These are phyloP conservation scores for Brachypodius melanocephalos DNA, from an alignment of 2,113 vertebrate species.

Conservation along the genomic window DNA sequence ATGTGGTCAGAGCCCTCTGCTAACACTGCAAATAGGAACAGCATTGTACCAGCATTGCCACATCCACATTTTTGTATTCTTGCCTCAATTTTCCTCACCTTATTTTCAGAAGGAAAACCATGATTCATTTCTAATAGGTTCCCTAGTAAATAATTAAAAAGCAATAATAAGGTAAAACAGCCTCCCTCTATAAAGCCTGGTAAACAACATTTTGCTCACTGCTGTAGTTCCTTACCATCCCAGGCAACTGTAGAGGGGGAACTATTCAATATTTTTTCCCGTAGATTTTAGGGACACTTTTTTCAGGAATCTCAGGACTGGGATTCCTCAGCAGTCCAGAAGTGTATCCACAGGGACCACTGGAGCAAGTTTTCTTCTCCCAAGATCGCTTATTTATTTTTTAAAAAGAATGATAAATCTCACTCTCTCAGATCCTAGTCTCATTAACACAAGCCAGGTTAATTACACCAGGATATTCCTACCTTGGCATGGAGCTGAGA, in stretches of 20 bases:
- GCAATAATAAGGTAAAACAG: neutral
- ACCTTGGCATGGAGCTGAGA: neutral
- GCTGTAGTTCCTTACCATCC: neutral
- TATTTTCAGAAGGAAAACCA: neutral
- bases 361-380: neutral
- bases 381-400: neutral
- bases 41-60: neutral
- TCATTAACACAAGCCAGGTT: neutral
- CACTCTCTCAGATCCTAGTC: neutral
- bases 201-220: neutral
- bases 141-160: neutral
- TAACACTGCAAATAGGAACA: neutral
- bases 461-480: neutral
- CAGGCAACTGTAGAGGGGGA: neutral
- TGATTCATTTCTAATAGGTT: constrained; percentile 23
- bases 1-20: neutral
- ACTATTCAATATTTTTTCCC: neutral
- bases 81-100: neutral
- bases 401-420: neutral
- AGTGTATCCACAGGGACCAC: neutral
- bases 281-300: neutral
- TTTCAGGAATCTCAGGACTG: neutral
- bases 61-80: constrained; percentile 18
- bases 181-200: neutral
- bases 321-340: neutral